Evolutionary conservation across 2,888 invertebrate genomes (phyloP), one percentile per base, ranked within the genome.

Genomic region (Lamproptera curius): DNA sequence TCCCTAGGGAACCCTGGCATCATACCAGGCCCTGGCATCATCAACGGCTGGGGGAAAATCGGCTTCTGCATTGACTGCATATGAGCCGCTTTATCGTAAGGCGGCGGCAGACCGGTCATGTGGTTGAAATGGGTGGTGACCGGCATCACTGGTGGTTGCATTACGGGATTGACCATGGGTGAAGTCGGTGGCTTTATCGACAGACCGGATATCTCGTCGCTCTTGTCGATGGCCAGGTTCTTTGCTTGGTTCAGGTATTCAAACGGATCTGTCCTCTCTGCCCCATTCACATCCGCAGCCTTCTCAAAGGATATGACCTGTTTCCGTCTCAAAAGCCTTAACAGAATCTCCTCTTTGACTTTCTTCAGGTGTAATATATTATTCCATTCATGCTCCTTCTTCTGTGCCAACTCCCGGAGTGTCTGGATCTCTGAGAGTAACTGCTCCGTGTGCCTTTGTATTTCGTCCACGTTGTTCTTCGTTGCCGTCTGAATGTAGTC

Each of bases 341-440:
- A 79, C 41, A 94, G 81, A 15, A 95, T 90, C 67, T 96, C 95
- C 66, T 96, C 95, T 79, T 96, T 96, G 2, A 95, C 89, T 71
- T 95, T 95, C 69, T 94, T 94, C 57, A 95, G 82, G 63, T 94
- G 93, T 10, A 96, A 73, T 44, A 96, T 92, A 51, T 94, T 93
- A 70, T 96, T 95, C 94, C 95, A 95, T 73, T 96, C 96, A 60
- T 92, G 90, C 79, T 96, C 96, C 71, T 96, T 96, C 64, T 93
- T 91, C 61, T 91, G 90, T 0, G 95, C 92, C 42, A 95, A 80
- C 61, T 93, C 93, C 54, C 93, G 89, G 51, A 96, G 76, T 0
- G 92, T 92, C 62, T 93, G 89, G 51, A 94, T 91, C 68, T 93
- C 93, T 0, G 89, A 77, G 1, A 91, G 77, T 4, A 93, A 80